Percentiles rank a stretch among this genome's conserved stretches.
These are phyloP conservation scores for Junonia oenone DNA, from an alignment of 2,888 invertebrate species.

Conservation along the genomic window DNA sequence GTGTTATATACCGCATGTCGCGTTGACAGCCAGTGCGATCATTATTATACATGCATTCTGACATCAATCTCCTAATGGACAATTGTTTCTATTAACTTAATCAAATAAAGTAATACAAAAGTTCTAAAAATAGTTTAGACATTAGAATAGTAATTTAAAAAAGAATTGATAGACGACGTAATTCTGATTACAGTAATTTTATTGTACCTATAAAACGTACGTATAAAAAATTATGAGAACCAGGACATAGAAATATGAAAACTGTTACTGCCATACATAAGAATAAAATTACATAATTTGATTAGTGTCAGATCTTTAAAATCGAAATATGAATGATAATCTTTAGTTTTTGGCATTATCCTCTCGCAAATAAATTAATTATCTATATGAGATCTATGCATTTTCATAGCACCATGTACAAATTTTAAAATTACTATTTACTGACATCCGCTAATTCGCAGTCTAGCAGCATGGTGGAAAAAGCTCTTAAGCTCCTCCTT, in stretches of 20 bases:
- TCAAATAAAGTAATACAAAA: background rate
- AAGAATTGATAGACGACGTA: background rate
- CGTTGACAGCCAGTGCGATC: slow-evolving; percentile 62
- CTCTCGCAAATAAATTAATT: too few relatives aligned
- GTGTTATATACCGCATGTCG: slow-evolving; percentile 64
- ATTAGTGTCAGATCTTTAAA: background rate
- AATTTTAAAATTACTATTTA: too few relatives aligned
- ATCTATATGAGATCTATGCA: too few relatives aligned
- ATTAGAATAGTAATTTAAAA: background rate
- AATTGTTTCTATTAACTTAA: slow-evolving; percentile 3
- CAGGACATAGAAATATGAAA: background rate
- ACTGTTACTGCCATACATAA: background rate
- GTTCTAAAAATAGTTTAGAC: background rate
- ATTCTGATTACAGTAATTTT: slow-evolving; percentile 1
- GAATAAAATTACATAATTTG: background rate
- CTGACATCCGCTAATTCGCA: too few relatives aligned
- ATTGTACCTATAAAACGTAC: too few relatives aligned
- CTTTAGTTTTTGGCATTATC: too few relatives aligned
- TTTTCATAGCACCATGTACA: too few relatives aligned
- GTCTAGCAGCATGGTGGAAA: too few relatives aligned
- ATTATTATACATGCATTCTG: slow-evolving; percentile 57
- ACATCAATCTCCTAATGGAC: slow-evolving; percentile 40
- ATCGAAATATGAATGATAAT: background rate
- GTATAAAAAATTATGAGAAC: background rate
- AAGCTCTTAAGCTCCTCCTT: too few relatives aligned